Evolutionary conservation across 2,113 vertebrate genomes (phyloP).

Genomic region (Megaceryle maxima): DNA sequence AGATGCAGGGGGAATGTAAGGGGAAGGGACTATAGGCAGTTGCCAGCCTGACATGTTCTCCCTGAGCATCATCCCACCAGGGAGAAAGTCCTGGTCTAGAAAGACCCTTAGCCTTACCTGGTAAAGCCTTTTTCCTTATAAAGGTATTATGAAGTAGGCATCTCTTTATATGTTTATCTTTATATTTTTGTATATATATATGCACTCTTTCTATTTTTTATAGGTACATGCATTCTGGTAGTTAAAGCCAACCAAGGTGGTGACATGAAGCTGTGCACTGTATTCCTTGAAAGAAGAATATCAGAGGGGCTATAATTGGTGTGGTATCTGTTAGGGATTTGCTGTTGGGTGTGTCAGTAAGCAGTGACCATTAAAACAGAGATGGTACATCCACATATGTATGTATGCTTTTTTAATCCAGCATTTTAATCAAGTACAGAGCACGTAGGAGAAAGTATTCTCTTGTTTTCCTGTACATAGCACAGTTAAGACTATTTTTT

Average conservation of each 20-base stretch:
- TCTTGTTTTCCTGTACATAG: background rate
- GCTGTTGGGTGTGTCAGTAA: background rate
- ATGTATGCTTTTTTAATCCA: background rate
- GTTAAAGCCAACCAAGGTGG: background rate
- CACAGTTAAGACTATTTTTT: background rate
- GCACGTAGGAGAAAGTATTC: background rate
- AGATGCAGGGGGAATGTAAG: background rate
- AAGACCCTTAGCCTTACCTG: background rate
- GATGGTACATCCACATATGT: too few relatives aligned
- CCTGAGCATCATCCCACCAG: background rate
- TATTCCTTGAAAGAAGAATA: background rate
- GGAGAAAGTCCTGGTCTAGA: background rate
- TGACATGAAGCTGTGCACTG: fast-evolving
- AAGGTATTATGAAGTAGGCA: background rate
- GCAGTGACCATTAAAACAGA: background rate
- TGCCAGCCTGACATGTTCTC: background rate
- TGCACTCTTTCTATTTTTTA: too few relatives aligned
- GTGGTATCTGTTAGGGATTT: background rate
- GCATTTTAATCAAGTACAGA: background rate
- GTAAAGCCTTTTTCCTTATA: background rate
- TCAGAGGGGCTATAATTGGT: background rate
- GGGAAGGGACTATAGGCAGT: background rate
- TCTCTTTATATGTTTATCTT: background rate
- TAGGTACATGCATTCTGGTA: background rate
- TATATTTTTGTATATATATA: background rate